Evolutionary conservation across 2,888 invertebrate species (phyloP), one percentile per base, ranked within the genome.

Genomic region (Agrilus mali): DNA sequence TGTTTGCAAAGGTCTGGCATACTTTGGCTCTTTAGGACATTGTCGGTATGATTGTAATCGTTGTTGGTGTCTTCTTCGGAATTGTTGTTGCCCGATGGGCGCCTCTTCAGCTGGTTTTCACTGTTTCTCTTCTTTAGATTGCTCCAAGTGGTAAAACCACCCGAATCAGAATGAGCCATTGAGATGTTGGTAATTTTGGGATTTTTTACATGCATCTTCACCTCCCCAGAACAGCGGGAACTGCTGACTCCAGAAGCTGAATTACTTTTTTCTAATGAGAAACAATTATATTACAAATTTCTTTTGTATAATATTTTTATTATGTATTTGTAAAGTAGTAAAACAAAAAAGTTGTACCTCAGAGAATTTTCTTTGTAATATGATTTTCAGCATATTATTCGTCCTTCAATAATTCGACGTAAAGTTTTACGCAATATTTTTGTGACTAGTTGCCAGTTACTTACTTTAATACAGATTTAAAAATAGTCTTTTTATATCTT

Each of bases 121-220:
- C 73, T 74, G 58, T 74, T 77, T 59, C 80, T 78, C 63, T 80
- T 78, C 69, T 84, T 84, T 59, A 88, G 71, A 64, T 87, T 87
- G 68, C 87, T 86, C 85, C 88, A 88, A 36, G 89, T 87, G 52
- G 88, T 89, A 67, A 86, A 83, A 46, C 61, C 63, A 54, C 85
- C 85, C 58, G 86, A 84, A 66, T 89, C 89, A 46, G 89, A 89
- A 63, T 83, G 82, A 48, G 85, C 85, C 88, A 90, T 88, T 54
- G 48, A 46, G 2, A 46, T 42, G 40, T 48, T 41, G 15, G 48
- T 35, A 27, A 47, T 36, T 43, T 55, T 53, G 20, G 54, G 38
- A 36, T 47, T 53, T 31, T 48, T 46, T 14, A 46, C 44, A 41
- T 57, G 54, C 41, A 55, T 51, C 45, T 60, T 63, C 45, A 55